Percentiles rank a stretch among this genome's conserved stretches.
Conservation (phyloP, 2,797 vertebrate genomes). For the Tokudaia muenninki region DNA sequence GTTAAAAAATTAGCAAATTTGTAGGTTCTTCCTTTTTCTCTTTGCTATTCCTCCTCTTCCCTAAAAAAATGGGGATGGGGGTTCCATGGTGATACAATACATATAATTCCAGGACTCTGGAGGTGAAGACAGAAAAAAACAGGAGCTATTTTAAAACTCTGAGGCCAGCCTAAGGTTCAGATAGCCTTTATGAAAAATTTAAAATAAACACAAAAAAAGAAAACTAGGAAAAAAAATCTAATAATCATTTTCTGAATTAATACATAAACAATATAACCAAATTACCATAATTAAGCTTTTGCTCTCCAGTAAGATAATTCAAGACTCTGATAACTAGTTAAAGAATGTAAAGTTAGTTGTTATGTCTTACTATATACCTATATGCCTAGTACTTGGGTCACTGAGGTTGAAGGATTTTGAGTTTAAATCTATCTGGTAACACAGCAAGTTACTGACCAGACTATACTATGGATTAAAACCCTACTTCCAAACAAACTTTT, state of each 20-base stretch:
- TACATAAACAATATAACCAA: slow-evolving; percentile 54
- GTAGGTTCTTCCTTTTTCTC: background rate
- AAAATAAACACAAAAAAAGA: background rate
- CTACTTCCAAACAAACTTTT: background rate
- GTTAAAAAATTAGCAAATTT: background rate
- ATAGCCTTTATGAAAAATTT: background rate
- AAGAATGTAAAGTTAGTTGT: background rate
- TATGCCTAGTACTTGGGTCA: background rate
- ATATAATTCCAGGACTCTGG: background rate
- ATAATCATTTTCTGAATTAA: slow-evolving; percentile 62
- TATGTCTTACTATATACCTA: background rate
- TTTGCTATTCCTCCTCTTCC: slow-evolving; percentile 5
- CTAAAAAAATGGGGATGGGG: background rate
- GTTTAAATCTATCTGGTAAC: background rate
- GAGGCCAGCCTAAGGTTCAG: background rate
- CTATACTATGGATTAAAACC: background rate
- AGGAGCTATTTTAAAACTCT: background rate
- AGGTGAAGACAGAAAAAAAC: background rate
- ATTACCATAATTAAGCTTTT: slow-evolving; percentile 66
- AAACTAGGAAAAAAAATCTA: slow-evolving; percentile 1
- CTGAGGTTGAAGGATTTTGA: background rate
- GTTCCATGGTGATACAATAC: background rate
- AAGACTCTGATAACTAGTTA: slow-evolving; percentile 30
- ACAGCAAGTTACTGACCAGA: background rate
- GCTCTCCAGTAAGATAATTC: slow-evolving; percentile 50